Conservation (phyloP, 2,113 vertebrate genomes). For the Toxostoma redivivum region DNA sequence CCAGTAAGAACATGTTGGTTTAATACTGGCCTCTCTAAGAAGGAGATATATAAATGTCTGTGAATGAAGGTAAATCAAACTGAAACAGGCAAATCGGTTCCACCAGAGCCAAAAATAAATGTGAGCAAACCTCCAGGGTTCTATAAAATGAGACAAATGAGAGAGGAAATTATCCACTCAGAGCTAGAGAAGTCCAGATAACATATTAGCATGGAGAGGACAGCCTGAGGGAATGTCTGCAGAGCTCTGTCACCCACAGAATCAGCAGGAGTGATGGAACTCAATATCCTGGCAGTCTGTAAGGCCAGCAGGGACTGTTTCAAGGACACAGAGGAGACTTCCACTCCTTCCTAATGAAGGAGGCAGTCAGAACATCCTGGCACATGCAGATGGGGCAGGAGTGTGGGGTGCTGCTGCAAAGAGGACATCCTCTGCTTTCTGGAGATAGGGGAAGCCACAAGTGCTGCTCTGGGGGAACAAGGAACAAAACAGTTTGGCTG, state of each 20-base stretch:
- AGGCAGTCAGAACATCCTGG: not conserved
- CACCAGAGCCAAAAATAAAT: slow-evolving; percentile 1
- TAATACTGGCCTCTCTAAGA: not conserved
- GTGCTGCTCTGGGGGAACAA: not conserved
- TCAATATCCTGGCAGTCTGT: not conserved
- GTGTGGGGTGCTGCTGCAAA: not conserved
- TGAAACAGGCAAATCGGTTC: not conserved
- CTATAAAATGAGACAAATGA: not conserved
- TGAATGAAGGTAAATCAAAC: slow-evolving; percentile 2
- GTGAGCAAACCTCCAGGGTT: not conserved
- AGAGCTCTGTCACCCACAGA: not conserved
- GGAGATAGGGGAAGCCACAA: not conserved
- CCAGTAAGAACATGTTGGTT: not conserved
- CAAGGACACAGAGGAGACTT: not conserved
- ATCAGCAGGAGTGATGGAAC: not conserved
- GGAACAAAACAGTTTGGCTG: not conserved
- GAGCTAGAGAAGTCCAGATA: not conserved
- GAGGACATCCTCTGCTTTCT: not conserved
- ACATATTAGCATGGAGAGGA: not conserved
- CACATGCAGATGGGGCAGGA: not conserved
- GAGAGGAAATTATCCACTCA: slow-evolving; percentile 2
- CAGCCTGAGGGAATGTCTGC: not conserved
- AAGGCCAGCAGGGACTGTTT: not conserved
- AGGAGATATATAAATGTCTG: not conserved
- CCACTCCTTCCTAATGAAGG: not conserved